Conservation (phyloP, 2,113 vertebrate genomes). For the Daphoenositta chrysoptera region DNA sequence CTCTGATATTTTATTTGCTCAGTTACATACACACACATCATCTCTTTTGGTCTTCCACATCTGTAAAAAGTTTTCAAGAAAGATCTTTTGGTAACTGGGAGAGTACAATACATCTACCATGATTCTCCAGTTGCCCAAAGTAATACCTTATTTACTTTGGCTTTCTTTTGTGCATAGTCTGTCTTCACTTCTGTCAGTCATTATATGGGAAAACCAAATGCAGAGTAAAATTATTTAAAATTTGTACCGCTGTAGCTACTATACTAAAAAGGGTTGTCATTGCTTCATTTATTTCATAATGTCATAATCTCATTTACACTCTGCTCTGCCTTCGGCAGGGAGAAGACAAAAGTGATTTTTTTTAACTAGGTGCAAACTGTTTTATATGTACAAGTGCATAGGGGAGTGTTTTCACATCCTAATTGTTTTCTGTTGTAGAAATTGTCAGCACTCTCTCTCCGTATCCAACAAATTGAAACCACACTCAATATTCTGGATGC, state of each 20-base stretch:
- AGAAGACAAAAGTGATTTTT: neutral
- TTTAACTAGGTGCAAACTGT: neutral
- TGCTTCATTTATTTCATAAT: neutral
- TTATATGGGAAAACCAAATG: neutral
- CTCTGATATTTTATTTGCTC: neutral
- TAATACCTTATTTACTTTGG: neutral
- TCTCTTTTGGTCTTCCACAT: neutral
- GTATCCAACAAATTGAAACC: conserved; percentile 98
- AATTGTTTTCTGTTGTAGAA: conserved; percentile 78
- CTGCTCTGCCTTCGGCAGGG: neutral
- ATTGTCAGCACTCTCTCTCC: conserved; percentile 88
- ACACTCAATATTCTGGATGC: conserved; percentile 96
- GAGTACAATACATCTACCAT: neutral
- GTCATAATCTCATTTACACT: neutral
- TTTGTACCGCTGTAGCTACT: neutral
- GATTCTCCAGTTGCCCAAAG: neutral
- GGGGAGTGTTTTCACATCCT: neutral
- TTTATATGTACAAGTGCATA: neutral
- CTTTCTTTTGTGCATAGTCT: neutral
- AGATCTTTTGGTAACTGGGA: neutral
- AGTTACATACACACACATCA: neutral
- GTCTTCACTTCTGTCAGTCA: neutral
- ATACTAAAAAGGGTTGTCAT: neutral
- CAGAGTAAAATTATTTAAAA: neutral
- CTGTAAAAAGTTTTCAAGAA: neutral